Base-by-base conservation (phyloP, 2,113 vertebrate genomes). In the Cynocephalus volans region DNA sequence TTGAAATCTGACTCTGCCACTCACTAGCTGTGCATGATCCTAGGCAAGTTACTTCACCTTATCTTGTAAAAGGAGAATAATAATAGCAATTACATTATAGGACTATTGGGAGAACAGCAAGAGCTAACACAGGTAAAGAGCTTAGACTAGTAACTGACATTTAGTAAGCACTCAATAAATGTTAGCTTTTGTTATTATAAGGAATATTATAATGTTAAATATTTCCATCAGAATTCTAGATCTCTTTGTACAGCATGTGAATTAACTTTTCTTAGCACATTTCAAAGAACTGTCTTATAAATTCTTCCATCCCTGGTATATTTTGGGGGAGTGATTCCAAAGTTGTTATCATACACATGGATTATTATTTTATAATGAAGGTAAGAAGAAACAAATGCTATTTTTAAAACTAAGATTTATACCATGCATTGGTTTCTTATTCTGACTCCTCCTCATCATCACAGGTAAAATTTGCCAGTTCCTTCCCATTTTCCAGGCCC, bases 371-470 rank as follows among this genome's bases (percentile, higher is more conserved):
- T 72, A 73, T 36, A 77, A 52, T 45, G 62, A 82, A 17, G n/a
- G 11, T 14, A 77, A 64, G 18, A 92, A 80, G 13, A 87, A 92
- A 60, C 10, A 56, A 58, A 75, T n/a, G 18, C 17, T 60, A 41
- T 76, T 94, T 94, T 88, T 36, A 70, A 93, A 89, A 85, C 6
- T 36, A n/a, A 76, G 41, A 62, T 84, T 2, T 77, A 41, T 67
- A 36, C 21, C 3, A 15, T 5, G 15, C 8, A 41, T n/a, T 45
- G 8, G 11, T 75, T 91, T 81, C 24, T 75, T 58, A 77, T 86
- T 41, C 50, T 41, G 13, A 54, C 0, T 86, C 1, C 15, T 67
- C 3, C 2, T 60, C 26, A 7, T 36, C 14, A 8, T 15, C 23
- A 28, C 14, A 64, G 58, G 67, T 80, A 50, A 50, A 67, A 75